Evolutionary conservation across 2,797 vertebrate species (phyloP).

Genomic region (Catostomus latipinnis): DNA sequence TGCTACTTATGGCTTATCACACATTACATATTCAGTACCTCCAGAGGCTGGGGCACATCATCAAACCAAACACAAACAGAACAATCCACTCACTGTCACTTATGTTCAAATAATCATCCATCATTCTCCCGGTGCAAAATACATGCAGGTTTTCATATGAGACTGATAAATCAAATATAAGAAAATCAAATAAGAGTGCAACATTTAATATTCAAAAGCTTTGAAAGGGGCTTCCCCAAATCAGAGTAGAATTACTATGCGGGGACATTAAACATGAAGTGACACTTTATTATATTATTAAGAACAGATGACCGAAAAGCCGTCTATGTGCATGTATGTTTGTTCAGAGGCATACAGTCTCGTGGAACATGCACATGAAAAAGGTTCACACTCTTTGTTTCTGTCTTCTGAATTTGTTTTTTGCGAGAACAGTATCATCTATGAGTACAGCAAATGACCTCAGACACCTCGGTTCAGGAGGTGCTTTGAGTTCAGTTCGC

Average conservation of each 20-base stretch:
- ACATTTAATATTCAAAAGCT: constrained; percentile 8
- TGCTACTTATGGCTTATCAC: constrained; percentile 53
- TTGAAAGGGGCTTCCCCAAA: constrained; percentile 32
- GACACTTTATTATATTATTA: too few species aligned
- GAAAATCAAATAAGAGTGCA: constrained; percentile 14
- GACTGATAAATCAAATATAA: constrained; percentile 24
- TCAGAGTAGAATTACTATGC: background rate
- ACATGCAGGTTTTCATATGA: constrained; percentile 21
- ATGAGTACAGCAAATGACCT: too few species aligned
- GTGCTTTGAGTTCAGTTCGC: too few species aligned
- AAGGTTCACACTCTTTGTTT: too few species aligned
- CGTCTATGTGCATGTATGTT: too few species aligned
- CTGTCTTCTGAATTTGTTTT: too few species aligned
- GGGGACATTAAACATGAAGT: too few species aligned
- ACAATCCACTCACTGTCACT: constrained; percentile 23
- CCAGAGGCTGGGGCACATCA: constrained; percentile 37
- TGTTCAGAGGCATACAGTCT: too few species aligned
- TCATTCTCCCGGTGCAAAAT: constrained; percentile 32
- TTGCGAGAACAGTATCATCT: too few species aligned
- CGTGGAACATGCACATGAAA: too few species aligned
- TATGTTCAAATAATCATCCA: constrained; percentile 14
- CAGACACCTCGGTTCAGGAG: too few species aligned
- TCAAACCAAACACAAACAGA: constrained; percentile 40
- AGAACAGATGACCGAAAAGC: too few species aligned
- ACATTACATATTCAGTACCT: constrained; percentile 57